A percentile compares a stretch with the other conserved stretches of the same genome.
Evolutionary conservation across 2,113 vertebrate genomes (phyloP).

Genomic region (Jacana jacana): DNA sequence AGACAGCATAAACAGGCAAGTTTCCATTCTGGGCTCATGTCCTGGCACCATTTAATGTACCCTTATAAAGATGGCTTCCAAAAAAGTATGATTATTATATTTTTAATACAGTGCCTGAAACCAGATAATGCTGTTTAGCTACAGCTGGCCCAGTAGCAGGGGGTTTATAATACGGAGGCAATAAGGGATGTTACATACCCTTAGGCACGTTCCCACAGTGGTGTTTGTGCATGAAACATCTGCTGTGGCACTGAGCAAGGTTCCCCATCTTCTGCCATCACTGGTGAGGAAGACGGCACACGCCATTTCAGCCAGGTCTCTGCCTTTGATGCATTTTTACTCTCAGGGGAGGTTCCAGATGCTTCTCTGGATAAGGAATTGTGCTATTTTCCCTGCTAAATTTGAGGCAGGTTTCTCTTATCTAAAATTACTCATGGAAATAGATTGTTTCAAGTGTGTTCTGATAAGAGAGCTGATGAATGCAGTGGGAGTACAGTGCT

Average conservation of each 20-base stretch:
- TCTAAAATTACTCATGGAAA: background rate
- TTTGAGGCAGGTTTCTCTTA: background rate
- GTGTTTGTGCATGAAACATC: background rate
- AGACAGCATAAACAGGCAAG: accelerated
- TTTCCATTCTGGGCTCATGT: background rate
- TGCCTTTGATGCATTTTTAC: background rate
- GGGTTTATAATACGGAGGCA: background rate
- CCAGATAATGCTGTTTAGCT: background rate
- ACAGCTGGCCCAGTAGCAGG: background rate
- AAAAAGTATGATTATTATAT: background rate
- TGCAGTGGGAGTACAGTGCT: background rate
- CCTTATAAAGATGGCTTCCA: background rate
- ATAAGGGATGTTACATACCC: background rate
- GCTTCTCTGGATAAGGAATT: background rate
- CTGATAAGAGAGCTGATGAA: background rate
- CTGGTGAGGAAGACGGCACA: background rate
- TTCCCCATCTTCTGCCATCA: background rate
- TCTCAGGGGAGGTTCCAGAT: background rate
- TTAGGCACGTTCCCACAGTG: background rate
- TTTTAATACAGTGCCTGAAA: background rate
- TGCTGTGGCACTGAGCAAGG: background rate
- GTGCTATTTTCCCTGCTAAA: background rate
- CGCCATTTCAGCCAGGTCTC: background rate
- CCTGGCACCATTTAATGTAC: background rate
- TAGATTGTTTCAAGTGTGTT: background rate